Base-by-base conservation (phyloP, 2,113 vertebrate genomes). In the Rafetus swinhoei region DNA sequence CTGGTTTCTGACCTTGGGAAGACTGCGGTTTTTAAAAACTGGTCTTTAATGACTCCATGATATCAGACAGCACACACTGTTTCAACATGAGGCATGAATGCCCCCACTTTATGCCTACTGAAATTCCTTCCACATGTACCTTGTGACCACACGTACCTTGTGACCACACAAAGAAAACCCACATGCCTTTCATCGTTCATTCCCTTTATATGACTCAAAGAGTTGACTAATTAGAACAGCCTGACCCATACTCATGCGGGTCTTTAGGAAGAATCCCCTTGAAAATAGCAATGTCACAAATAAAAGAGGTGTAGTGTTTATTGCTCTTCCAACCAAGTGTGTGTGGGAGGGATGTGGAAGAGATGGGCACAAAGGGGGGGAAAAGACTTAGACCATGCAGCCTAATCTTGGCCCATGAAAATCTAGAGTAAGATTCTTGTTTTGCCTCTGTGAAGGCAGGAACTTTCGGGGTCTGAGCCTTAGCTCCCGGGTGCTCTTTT, bases 281-380 rank as follows among this genome's bases (percentile, higher is more conserved):
- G 13, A 53, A 94, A 85, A 79, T 7, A 7, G 79, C 24, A 54
- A 45, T 45, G 45, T 45, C 45, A 45, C 45, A 45, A 45, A 45
- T 45, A 45, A 45, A 45, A 45, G 45, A 91, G 35, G 52, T 53
- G n/a, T 45, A 94, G 52, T 45, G 87, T 52, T 79, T 86, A 27
- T 84, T 72, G 59, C 16, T 81, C 52, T 35, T 80, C 62, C 69
- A 88, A 0, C 14, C 25, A 29, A 29, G 59, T 60, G 25, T 25
- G 27, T 24, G 12, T 60, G 24, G 59, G 24, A 60, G 25, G 25
- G 59, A 60, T 60, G 59, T 60, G 25, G 25, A 93, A 82, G 5
- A 87, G n/a, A 6, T 55, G 19, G 2, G 35, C 39, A 79, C 24
- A 50, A 89, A 16, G 2, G 22, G 25, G 59, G 59, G 13, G 59